phyloP scores from a whole-genome alignment of 2,797 vertebrate species.

The Rhynchotus rufescens region DNA sequence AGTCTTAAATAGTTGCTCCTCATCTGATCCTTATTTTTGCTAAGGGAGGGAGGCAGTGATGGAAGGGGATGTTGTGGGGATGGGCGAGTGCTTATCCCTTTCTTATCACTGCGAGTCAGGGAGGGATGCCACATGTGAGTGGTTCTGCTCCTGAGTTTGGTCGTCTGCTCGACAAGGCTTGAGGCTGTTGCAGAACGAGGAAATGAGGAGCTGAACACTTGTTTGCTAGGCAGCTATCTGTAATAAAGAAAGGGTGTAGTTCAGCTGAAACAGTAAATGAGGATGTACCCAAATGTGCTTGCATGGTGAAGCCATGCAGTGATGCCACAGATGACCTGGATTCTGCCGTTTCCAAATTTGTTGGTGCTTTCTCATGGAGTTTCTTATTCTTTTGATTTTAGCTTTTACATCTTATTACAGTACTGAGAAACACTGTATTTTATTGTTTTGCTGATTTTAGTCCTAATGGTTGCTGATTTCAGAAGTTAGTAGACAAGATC shows the following conservation, averaged over 20 bases:
- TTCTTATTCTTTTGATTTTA: neutral
- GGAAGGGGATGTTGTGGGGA: neutral
- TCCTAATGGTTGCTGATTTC: neutral
- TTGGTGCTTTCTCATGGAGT: neutral
- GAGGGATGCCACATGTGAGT: neutral
- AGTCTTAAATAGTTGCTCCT: neutral
- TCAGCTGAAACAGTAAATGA: neutral
- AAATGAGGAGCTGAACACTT: neutral
- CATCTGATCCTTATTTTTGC: neutral
- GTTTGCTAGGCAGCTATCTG: neutral
- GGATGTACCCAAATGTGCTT: neutral
- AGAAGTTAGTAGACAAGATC: neutral
- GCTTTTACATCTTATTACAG: neutral
- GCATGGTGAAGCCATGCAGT: neutral
- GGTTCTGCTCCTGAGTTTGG: neutral
- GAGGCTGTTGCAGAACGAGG: neutral
- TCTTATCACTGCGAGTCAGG: neutral
- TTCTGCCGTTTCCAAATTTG: neutral
- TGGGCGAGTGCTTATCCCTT: neutral
- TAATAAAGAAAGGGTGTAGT: neutral
- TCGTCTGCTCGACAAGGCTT: accelerated
- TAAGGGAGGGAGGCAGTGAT: neutral
- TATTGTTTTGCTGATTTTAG: neutral
- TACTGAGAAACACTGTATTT: neutral
- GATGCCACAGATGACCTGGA: neutral